Evolutionary conservation across 2,888 invertebrate genomes (phyloP).

Genomic region (Macrophya alboannulata): DNA sequence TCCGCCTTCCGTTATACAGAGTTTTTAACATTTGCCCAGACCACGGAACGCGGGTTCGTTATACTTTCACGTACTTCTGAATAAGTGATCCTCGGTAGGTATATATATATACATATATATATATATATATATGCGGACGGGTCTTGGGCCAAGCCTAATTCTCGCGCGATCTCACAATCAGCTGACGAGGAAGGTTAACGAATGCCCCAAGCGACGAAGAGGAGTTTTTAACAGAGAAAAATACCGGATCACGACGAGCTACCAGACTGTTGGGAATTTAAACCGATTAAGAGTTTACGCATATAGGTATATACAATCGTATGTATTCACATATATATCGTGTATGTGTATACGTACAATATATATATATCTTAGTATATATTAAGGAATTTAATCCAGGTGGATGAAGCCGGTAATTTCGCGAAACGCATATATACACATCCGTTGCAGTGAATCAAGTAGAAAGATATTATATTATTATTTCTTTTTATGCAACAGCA

Average conservation of each 20-base stretch:
- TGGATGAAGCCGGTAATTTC: slow-evolving; percentile 8
- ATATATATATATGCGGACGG: background rate
- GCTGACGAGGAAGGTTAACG: slow-evolving; percentile 32
- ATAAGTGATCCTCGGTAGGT: slow-evolving; percentile 21
- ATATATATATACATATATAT: no score
- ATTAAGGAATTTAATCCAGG: background rate
- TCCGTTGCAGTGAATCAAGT: slow-evolving; percentile 26
- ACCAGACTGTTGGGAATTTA: slow-evolving; percentile 29
- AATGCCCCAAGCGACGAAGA: slow-evolving; percentile 24
- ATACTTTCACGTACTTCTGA: slow-evolving; percentile 50
- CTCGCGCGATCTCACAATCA: slow-evolving; percentile 35
- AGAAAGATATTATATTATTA: slow-evolving; percentile 24
- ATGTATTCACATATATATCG: background rate
- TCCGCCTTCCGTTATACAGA: slow-evolving; percentile 27
- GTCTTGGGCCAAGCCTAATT: background rate
- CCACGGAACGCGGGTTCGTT: slow-evolving; percentile 12
- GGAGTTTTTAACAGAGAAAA: background rate
- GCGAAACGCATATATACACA: background rate
- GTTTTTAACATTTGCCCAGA: slow-evolving; percentile 17
- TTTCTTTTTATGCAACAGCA: slow-evolving; percentile 4
- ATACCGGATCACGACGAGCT: slow-evolving; percentile 8
- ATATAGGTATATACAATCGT: background rate
- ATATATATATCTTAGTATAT: background rate
- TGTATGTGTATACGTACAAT: background rate
- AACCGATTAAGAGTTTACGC: slow-evolving; percentile 36